Evolutionary conservation across 1,140 invertebrate genomes (phyloP).

Genomic region (Linepithema humile): DNA sequence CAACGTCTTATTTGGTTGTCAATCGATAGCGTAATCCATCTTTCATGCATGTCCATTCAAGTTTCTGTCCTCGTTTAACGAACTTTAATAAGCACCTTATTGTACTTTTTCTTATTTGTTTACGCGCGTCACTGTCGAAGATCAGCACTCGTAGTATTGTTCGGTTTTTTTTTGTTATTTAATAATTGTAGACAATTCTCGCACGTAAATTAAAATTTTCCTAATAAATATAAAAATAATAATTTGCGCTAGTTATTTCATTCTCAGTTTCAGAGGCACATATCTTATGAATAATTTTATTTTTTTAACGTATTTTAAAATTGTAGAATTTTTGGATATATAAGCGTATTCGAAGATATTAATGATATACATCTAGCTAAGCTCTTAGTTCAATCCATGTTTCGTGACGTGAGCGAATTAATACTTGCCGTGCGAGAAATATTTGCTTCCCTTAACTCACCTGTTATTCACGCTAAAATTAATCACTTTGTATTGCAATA

Average conservation of each 20-base stretch:
- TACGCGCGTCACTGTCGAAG: neutral
- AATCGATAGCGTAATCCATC: neutral
- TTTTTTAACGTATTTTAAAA: too few relatives aligned
- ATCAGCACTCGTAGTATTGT: neutral
- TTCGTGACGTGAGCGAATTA: slow-evolving; percentile 1
- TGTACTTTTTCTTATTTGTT: neutral
- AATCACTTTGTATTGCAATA: neutral
- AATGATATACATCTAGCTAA: neutral
- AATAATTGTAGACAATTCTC: too few relatives aligned
- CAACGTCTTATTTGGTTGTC: neutral
- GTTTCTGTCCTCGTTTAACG: neutral
- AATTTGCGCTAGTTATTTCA: too few relatives aligned
- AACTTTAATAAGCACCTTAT: neutral
- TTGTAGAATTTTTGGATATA: too few relatives aligned
- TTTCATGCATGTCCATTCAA: neutral
- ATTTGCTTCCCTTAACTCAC: neutral
- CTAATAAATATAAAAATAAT: too few relatives aligned
- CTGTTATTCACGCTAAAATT: slow-evolving; percentile 7
- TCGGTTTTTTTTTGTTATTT: too few relatives aligned
- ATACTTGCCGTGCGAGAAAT: neutral
- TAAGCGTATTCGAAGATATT: too few relatives aligned
- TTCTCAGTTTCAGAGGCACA: too few relatives aligned
- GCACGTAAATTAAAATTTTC: too few relatives aligned
- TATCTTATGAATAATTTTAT: too few relatives aligned
- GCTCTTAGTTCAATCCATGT: neutral